Evolutionary conservation across 1,140 invertebrate species (phyloP).

Genomic region (Reticulitermes speratus): DNA sequence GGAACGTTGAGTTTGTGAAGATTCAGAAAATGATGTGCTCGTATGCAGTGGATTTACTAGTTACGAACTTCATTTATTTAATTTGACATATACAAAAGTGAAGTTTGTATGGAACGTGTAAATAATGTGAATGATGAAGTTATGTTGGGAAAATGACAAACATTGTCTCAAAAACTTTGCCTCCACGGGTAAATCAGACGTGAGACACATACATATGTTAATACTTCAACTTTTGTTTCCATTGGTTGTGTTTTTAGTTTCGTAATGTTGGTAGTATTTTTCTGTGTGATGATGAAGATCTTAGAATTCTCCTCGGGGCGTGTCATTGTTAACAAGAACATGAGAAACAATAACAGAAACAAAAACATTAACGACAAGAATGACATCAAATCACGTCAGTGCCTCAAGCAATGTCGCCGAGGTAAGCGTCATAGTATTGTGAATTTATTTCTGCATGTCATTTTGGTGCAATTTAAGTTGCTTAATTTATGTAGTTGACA

Average conservation of each 20-base stretch:
- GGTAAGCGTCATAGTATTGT: background rate
- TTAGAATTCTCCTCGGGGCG: background rate
- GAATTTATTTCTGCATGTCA: background rate
- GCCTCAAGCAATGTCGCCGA: background rate
- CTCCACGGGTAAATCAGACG: background rate
- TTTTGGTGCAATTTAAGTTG: too few relatives aligned
- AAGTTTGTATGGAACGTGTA: background rate
- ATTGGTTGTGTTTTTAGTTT: background rate
- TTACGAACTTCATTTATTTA: too few relatives aligned
- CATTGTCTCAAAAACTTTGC: background rate
- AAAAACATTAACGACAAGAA: background rate
- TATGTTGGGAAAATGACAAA: background rate
- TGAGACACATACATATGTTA: background rate
- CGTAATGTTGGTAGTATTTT: constrained; percentile 19
- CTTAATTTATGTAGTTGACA: too few relatives aligned
- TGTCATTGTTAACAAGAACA: background rate
- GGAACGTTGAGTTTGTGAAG: too few relatives aligned
- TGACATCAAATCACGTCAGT: background rate
- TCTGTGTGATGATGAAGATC: constrained; percentile 18
- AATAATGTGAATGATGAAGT: background rate
- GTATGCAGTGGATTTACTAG: too few relatives aligned
- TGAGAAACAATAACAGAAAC: background rate
- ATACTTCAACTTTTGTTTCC: background rate
- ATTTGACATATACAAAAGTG: background rate
- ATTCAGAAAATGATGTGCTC: too few relatives aligned